Conservation (phyloP, 2,888 invertebrate genomes). For the Lithophane semibrunnea region DNA sequence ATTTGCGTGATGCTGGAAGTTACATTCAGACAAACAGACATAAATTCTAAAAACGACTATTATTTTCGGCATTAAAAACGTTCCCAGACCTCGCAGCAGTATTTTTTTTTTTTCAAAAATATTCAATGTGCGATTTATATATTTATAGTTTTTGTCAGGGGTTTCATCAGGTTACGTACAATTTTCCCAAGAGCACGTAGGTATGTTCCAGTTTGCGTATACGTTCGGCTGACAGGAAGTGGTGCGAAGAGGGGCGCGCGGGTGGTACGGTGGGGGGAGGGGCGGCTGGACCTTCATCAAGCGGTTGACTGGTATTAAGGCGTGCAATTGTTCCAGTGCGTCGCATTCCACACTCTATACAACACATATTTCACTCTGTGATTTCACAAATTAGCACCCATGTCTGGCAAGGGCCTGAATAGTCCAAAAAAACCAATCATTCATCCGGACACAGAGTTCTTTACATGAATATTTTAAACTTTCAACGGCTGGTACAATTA, state of each 20-base stretch:
- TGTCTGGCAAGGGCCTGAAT: slow-evolving; percentile 71
- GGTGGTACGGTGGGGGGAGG: slow-evolving; percentile 37
- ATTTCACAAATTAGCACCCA: slow-evolving; percentile 87
- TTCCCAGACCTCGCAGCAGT: neutral
- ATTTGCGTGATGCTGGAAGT: neutral
- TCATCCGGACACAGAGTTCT: slow-evolving; percentile 57
- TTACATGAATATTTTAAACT: slow-evolving; percentile 59
- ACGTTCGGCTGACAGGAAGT: slow-evolving; percentile 72
- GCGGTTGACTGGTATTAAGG: slow-evolving; percentile 90
- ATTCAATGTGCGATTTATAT: neutral
- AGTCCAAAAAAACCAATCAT: slow-evolving; percentile 67
- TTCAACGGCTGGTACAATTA: slow-evolving; percentile 67
- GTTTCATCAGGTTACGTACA: slow-evolving; percentile 9
- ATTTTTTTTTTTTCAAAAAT: neutral
- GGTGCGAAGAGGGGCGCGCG: slow-evolving; percentile 65
- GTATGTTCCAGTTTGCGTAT: slow-evolving; percentile 61
- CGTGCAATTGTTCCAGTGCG: slow-evolving; percentile 87
- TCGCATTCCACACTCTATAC: slow-evolving; percentile 84
- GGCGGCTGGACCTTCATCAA: slow-evolving; percentile 87
- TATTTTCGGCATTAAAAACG: neutral
- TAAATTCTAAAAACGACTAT: no score
- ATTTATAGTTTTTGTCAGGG: neutral
- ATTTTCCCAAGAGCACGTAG: slow-evolving; percentile 48
- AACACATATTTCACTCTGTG: slow-evolving; percentile 86
- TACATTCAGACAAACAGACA: no score